Conservation (phyloP, 2,797 vertebrate species). For the Arnoldichthys spilopterus region DNA sequence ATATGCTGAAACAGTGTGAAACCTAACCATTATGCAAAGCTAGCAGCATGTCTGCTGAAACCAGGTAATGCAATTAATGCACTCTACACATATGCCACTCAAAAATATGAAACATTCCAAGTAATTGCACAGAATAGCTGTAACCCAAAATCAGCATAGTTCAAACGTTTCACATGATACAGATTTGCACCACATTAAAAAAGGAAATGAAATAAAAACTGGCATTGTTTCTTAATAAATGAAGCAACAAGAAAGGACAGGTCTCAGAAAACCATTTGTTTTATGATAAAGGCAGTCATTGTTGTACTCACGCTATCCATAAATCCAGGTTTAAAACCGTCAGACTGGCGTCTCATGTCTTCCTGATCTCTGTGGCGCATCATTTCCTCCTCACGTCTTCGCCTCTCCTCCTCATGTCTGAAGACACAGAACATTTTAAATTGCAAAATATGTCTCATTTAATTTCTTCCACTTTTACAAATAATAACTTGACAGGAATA, state of each 20-base stretch:
- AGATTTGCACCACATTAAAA: not conserved
- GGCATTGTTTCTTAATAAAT: not conserved
- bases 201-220: not conserved
- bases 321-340: conserved; percentile 91
- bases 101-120: not conserved
- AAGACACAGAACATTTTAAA: conserved; percentile 1
- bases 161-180: not conserved
- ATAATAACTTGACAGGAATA: not conserved
- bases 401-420: conserved; percentile 92
- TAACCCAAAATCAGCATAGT: not conserved
- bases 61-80: too few species aligned
- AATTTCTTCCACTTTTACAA: not conserved
- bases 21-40: not conserved
- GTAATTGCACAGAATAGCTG: not conserved
- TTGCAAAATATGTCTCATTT: not conserved
- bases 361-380: not conserved
- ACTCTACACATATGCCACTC: not conserved
- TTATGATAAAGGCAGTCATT: conserved; percentile 22
- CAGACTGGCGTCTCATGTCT: conserved; percentile 82
- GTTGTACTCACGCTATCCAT: conserved; percentile 93
- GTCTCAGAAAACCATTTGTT: not conserved
- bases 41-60: not conserved
- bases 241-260: not conserved
- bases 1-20: not conserved
- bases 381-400: conserved; percentile 87